These are phyloP conservation scores for Corythoichthys intestinalis DNA, from an alignment of 2,113 vertebrate genomes.

Conservation along the genomic window DNA sequence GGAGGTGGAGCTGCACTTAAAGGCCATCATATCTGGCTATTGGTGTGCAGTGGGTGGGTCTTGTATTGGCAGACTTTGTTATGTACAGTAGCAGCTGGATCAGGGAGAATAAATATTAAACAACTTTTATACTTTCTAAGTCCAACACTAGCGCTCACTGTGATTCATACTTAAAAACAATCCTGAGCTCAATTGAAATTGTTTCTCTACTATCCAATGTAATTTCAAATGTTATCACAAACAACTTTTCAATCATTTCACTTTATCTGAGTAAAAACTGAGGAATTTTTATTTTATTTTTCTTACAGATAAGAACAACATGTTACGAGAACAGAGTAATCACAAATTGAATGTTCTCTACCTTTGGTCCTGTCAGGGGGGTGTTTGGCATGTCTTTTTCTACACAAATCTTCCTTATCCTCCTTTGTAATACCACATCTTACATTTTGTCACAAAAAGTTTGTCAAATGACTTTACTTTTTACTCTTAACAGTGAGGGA, in stretches of 20 bases:
- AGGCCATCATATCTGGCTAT: constrained; percentile 53
- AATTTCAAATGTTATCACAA: constrained; percentile 25
- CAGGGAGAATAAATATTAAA: constrained; percentile 10
- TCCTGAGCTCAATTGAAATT: constrained; percentile 1
- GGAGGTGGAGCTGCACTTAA: constrained; percentile 48
- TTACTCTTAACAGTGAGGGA: too few species aligned
- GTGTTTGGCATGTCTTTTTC: too few species aligned
- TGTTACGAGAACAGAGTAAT: too few species aligned
- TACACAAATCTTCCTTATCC: too few species aligned
- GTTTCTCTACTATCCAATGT: constrained; percentile 2
- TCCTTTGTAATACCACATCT: too few species aligned
- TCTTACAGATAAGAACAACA: background rate
- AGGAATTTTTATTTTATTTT: constrained; percentile 4
- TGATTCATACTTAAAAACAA: background rate
- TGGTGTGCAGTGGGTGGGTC: constrained; percentile 24
- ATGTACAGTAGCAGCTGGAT: constrained; percentile 23
- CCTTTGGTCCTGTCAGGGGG: too few species aligned
- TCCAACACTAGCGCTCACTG: background rate
- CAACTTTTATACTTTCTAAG: background rate
- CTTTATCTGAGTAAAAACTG: constrained; percentile 11
- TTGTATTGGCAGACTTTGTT: constrained; percentile 19
- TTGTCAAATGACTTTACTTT: too few species aligned
- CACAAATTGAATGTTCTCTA: too few species aligned
- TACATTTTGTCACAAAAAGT: too few species aligned
- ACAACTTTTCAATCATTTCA: constrained; percentile 23